Conservation (phyloP, 2,888 invertebrate species). For the Margaritifera margaritifera region DNA sequence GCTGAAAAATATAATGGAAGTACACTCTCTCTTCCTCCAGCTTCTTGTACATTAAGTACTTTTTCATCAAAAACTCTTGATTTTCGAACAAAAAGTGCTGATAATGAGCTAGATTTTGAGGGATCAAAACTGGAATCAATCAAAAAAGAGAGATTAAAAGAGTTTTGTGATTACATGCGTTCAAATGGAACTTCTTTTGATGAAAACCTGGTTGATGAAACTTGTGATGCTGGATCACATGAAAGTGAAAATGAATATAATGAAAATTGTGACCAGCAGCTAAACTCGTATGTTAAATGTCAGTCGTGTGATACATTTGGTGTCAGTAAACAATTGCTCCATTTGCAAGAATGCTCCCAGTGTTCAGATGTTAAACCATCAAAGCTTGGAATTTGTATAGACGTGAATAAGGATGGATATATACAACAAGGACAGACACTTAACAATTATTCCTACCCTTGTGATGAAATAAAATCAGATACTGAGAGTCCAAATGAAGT, state of each 20-base stretch:
- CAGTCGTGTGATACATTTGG: too few species aligned
- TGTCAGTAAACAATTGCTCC: too few species aligned
- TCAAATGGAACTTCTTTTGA: too few species aligned
- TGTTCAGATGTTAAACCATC: too few species aligned
- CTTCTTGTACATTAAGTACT: conserved; percentile 10
- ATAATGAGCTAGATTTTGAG: conserved; percentile 25
- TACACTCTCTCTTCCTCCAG: conserved; percentile 29
- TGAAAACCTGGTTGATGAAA: conserved; percentile 4
- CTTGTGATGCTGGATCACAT: conserved; percentile 27
- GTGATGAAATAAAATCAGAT: too few species aligned
- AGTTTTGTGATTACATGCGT: conserved; percentile 3
- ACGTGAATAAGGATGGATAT: too few species aligned
- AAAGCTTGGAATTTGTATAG: too few species aligned
- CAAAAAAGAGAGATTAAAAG: conserved; percentile 17
- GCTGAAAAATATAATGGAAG: conserved; percentile 24
- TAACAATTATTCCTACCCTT: too few species aligned
- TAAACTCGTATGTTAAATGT: too few species aligned
- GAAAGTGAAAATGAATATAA: conserved; percentile 26
- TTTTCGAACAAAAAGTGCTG: conserved; percentile 27
- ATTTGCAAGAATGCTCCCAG: too few species aligned
- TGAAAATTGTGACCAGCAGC: conserved; percentile 8
- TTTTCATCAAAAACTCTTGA: conserved; percentile 20
- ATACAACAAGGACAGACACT: too few species aligned
- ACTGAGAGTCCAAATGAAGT: too few species aligned
- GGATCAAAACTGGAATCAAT: conserved; percentile 22